These are phyloP conservation scores for Prunella himalayana DNA, from an alignment of 2,113 vertebrate species.

Conservation along the genomic window DNA sequence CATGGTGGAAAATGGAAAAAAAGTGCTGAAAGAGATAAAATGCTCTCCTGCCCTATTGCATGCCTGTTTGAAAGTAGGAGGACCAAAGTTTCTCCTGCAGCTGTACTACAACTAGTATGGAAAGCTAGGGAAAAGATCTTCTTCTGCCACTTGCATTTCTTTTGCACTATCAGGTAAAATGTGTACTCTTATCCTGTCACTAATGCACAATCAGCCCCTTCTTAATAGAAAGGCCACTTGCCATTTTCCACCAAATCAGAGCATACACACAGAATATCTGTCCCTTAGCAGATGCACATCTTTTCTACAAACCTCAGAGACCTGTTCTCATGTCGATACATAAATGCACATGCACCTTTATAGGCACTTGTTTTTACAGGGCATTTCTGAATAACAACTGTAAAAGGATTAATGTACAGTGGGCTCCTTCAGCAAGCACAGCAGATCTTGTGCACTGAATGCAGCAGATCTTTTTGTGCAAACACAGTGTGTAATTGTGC, in stretches of 20 bases:
- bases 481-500: not conserved
- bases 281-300: not conserved
- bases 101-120: not conserved
- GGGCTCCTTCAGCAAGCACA: not conserved
- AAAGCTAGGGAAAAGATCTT: not conserved
- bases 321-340: not conserved
- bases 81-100: not conserved
- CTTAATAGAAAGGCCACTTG: not conserved
- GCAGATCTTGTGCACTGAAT: not conserved
- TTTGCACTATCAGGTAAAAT: not conserved
- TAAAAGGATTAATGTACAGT: not conserved
- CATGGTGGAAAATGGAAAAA: not conserved
- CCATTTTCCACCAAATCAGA: not conserved
- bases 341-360: not conserved
- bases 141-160: not conserved
- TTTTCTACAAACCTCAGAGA: not conserved
- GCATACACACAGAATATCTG: not conserved
- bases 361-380: not conserved
- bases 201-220: not conserved
- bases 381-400: not conserved
- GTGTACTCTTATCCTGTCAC: not conserved
- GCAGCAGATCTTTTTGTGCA: not conserved
- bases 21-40: not conserved
- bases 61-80: not conserved
- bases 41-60: not conserved